Conservation (phyloP, 2,797 vertebrate species). For the Antennarius maculatus region DNA sequence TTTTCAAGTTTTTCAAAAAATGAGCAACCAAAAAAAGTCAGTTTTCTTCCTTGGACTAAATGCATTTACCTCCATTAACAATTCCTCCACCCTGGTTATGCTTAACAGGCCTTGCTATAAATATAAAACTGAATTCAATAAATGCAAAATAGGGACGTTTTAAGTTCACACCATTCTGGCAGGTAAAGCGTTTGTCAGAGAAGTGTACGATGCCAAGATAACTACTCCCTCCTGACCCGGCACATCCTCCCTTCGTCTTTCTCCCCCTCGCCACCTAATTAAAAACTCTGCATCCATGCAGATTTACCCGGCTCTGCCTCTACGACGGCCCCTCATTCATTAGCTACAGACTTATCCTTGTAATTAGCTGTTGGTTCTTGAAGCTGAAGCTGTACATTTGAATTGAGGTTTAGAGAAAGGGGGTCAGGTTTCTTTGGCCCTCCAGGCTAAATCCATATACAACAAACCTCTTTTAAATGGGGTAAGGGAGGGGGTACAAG, state of each 20-base stretch:
- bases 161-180: neutral
- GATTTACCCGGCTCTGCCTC: constrained; percentile 34
- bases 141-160: neutral
- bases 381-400: constrained; percentile 38
- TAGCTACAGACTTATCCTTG: constrained; percentile 55
- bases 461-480: constrained; percentile 52
- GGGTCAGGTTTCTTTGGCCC: constrained; percentile 50
- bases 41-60: neutral
- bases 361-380: constrained; percentile 64
- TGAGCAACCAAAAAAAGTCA: constrained; percentile 11
- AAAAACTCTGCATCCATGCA: constrained; percentile 54
- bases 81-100: constrained; percentile 17
- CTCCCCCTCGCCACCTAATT: constrained; percentile 51
- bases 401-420: constrained; percentile 43
- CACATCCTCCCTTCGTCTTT: constrained; percentile 17
- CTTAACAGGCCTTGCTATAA: neutral
- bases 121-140: neutral
- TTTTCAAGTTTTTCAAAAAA: constrained; percentile 9
- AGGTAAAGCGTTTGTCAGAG: constrained; percentile 38
- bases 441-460: constrained; percentile 65
- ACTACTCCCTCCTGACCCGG: constrained; percentile 34
- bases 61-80: constrained; percentile 7
- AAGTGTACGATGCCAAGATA: constrained; percentile 17
- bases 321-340: constrained; percentile 47
- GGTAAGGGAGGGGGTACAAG: constrained; percentile 6